Base-by-base conservation (phyloP, 1,140 invertebrate species). In the Leucophenga varia region DNA sequence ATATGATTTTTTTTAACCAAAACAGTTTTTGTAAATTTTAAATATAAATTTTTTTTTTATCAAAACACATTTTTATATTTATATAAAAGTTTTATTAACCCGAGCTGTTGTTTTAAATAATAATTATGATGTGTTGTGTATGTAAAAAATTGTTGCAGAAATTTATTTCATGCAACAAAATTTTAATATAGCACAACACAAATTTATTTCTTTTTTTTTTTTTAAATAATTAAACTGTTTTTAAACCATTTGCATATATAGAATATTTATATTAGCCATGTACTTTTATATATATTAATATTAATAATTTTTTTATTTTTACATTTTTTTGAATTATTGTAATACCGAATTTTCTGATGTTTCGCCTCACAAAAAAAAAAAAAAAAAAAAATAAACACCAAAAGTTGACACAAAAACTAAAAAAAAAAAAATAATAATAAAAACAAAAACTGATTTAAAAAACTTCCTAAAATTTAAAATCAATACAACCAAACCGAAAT, bases 271-370 rank as follows among this genome's bases (percentile, higher is more conserved):
- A 46, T 47, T 47, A 47, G 17, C 6, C 25, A 34, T 47, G 37
- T 47, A 32, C 39, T 22, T 22, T 18, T 31, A 47, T 47, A 31
- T 39, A 28, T 25, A 14, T 17, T 36, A 14, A 30, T 45, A 45
- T 35, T 13, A 25, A 34, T 28, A 32, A n/a, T 41, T 48, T 48
- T 30, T n/a, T 30, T 43, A 31, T 12, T 30, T 44, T 20, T 32
- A 32, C 25, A 28, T 3, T 32, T 40, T 38, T 28, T 21, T 35
- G 18, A 42, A 56, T 35, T 40, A 57, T 73, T 74, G 72, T 72
- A 69, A 74, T 73, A 61, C 72, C 69, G 72, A 74, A 64, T 74
- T 74, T 71, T 74, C 71, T 57, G 57, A 74, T 74, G 72, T 74
- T 72, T 74, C 72, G 71, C 71, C 72, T 74, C 71, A 74, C 71